These are phyloP conservation scores for Onychomys arenicola DNA, from an alignment of 2,797 vertebrate genomes.

Conservation along the genomic window DNA sequence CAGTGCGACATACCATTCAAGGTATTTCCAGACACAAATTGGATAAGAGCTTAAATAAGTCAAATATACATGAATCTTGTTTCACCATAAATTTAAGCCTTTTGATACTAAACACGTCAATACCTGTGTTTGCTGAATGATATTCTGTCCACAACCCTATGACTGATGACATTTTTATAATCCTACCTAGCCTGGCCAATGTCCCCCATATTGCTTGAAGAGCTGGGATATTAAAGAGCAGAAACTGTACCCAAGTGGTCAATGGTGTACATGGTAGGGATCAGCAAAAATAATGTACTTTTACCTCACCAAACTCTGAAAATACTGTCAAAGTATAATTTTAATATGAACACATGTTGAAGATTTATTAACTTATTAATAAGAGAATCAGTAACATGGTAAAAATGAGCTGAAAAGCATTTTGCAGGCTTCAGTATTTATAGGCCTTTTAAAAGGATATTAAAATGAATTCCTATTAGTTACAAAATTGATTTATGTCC, in stretches of 20 bases:
- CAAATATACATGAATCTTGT: slow-evolving; percentile 57
- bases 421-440: slow-evolving; percentile 13
- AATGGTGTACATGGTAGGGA: slow-evolving; percentile 38
- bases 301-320: slow-evolving; percentile 37
- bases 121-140: slow-evolving; percentile 56
- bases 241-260: slow-evolving; percentile 12
- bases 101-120: slow-evolving; percentile 62
- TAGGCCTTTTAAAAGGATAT: slow-evolving; percentile 35
- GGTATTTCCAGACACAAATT: slow-evolving; percentile 65
- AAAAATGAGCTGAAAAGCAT: slow-evolving; percentile 35
- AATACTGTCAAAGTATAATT: slow-evolving; percentile 38
- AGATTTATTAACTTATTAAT: slow-evolving; percentile 59
- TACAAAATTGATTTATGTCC: slow-evolving; percentile 47
- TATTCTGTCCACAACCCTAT: slow-evolving; percentile 42
- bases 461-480: slow-evolving; percentile 63
- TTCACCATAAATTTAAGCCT: slow-evolving; percentile 59
- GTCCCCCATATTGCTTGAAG: slow-evolving; percentile 43
- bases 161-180: slow-evolving; percentile 68
- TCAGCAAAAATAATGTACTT: slow-evolving; percentile 56
- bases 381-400: slow-evolving; percentile 14
- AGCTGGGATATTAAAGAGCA: slow-evolving; percentile 59
- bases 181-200: slow-evolving; percentile 36
- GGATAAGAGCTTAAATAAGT: slow-evolving; percentile 62
- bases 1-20: slow-evolving; percentile 55
- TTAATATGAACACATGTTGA: slow-evolving; percentile 19